These are phyloP conservation scores for Platyura marginata DNA, from an alignment of 1,140 invertebrate species.

Conservation along the genomic window DNA sequence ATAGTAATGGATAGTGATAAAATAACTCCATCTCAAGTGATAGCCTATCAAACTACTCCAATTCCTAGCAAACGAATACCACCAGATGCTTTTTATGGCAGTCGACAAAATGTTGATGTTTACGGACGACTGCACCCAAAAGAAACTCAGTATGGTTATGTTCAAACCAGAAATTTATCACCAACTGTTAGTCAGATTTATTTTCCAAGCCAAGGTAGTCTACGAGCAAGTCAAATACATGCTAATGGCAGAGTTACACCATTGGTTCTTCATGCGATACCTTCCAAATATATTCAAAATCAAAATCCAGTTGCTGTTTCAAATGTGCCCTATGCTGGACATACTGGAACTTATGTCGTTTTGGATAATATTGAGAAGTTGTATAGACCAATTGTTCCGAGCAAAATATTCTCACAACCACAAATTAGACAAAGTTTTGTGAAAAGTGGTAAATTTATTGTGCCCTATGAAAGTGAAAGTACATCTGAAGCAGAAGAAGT, in stretches of 20 bases:
- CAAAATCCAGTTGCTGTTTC: neutral
- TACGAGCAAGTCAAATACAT: neutral
- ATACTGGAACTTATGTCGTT: neutral
- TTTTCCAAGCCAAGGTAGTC: neutral
- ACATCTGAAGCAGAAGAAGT: constrained; percentile 44
- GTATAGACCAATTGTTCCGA: neutral
- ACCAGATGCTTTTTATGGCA: neutral
- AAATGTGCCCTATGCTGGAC: neutral
- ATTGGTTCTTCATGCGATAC: constrained; percentile 14
- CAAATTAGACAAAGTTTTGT: neutral
- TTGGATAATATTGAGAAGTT: neutral
- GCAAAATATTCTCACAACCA: neutral
- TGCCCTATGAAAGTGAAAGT: constrained; percentile 32
- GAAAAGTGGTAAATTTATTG: constrained; percentile 11
- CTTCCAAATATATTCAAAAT: no score
- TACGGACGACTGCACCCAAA: constrained; percentile 9
- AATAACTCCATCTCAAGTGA: constrained; percentile 8
- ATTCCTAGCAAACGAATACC: neutral
- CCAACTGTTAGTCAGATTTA: neutral
- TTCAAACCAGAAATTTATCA: constrained; percentile 6
- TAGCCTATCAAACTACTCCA: neutral
- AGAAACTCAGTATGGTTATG: constrained; percentile 6
- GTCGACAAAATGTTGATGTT: constrained; percentile 3
- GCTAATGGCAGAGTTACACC: constrained; percentile 16
- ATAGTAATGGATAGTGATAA: constrained; percentile 20